Evolutionary conservation across 2,113 vertebrate genomes (phyloP).

Genomic region (Arothron firmamentum): DNA sequence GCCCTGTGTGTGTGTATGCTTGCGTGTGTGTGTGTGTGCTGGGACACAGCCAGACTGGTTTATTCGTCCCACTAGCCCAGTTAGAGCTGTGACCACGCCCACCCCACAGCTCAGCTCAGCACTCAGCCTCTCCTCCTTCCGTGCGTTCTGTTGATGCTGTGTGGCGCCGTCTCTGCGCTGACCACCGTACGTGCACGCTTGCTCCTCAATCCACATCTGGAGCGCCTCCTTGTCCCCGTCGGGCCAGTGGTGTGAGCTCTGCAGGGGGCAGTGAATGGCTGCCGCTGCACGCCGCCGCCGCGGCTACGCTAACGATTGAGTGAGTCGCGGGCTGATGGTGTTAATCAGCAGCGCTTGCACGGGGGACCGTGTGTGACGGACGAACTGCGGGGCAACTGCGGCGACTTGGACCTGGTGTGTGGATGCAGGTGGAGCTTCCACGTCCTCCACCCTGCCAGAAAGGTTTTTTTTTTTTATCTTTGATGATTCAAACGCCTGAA

Average conservation of each 20-base stretch:
- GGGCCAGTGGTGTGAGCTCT: too few relatives aligned
- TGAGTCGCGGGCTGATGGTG: slow-evolving; percentile 36
- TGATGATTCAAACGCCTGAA: slow-evolving; percentile 22
- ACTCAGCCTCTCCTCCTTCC: slow-evolving; percentile 1
- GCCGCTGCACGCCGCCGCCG: slow-evolving; percentile 18
- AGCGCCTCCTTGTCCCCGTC: too few relatives aligned
- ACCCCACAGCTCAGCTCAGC: neutral
- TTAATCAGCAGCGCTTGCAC: slow-evolving; percentile 61
- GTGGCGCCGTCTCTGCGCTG: neutral
- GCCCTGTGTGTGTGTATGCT: neutral
- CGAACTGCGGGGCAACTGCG: slow-evolving; percentile 45
- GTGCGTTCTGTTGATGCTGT: too few relatives aligned
- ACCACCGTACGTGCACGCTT: slow-evolving; percentile 12
- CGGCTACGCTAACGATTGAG: slow-evolving; percentile 61
- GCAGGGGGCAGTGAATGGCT: too few relatives aligned
- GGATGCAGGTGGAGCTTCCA: slow-evolving; percentile 3
- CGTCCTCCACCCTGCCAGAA: neutral
- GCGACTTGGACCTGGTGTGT: slow-evolving; percentile 34
- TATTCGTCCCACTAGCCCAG: slow-evolving; percentile 54
- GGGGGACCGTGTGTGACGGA: slow-evolving; percentile 44
- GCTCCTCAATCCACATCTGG: neutral
- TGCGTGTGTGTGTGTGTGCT: slow-evolving; percentile 21
- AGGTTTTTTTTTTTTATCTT: slow-evolving; percentile 6
- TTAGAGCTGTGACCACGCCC: slow-evolving; percentile 42
- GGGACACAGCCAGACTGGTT: slow-evolving; percentile 46